Conservation (phyloP, 2,113 vertebrate species). For the Origma solitaria region DNA sequence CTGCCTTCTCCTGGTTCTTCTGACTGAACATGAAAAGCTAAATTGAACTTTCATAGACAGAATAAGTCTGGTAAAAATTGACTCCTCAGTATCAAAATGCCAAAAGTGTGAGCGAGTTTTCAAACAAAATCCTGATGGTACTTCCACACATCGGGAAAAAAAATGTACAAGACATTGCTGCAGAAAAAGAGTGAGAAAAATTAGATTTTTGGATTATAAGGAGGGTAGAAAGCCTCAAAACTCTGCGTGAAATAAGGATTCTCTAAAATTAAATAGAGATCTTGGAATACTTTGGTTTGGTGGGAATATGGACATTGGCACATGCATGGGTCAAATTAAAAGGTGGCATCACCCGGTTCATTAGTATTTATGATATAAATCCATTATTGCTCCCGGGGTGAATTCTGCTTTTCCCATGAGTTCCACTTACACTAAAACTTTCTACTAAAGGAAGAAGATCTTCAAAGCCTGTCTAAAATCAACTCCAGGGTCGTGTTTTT, state of each 20-base stretch:
- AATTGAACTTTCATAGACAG: neutral
- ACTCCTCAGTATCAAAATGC: neutral
- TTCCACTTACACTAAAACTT: neutral
- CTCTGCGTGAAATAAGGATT: neutral
- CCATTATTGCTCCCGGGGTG: neutral
- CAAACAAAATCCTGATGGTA: neutral
- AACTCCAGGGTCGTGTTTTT: accelerated
- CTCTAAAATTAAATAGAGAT: neutral
- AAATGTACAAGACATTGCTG: neutral
- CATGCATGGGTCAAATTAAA: neutral
- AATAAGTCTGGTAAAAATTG: neutral
- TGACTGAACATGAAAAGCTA: neutral
- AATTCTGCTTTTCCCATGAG: neutral
- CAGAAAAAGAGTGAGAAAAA: neutral
- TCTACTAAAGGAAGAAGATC: neutral
- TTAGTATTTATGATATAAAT: neutral
- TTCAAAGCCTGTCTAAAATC: neutral
- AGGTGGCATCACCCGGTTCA: neutral
- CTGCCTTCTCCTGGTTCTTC: neutral
- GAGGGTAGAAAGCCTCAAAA: neutral
- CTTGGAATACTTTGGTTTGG: neutral
- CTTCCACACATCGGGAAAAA: neutral
- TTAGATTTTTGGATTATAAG: neutral
- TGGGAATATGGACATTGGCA: neutral
- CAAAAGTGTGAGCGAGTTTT: neutral